Base-by-base conservation (phyloP, 2,797 vertebrate species). In the Gallinago nigripennis region DNA sequence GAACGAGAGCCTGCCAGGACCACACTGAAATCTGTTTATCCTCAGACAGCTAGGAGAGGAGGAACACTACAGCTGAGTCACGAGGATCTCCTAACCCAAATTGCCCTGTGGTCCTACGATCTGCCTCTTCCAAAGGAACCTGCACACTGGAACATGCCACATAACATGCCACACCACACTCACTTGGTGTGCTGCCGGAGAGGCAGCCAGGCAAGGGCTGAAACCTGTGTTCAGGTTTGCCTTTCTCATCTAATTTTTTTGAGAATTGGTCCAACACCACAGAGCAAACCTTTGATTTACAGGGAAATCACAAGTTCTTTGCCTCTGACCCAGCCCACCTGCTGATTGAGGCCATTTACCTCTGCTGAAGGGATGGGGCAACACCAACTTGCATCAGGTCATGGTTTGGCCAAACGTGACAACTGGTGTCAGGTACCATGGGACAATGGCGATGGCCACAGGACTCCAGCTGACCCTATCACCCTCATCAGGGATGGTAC, bases 71-170 rank as follows among this genome's bases (percentile, higher is more conserved):
- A 28, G 5, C 64, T 84, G 20, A 58, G 23, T 28, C n/a, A 31
- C 3, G 8, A 56, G 61, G 23, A 27, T 61, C 8, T 84, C 51
- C 16, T 33, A 85, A 2, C 1, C 12, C 37, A 24, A 92, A 37
- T 16, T 54, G 3, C 10, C 3, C 2, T 46, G 11, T 37, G 43
- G 27, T 41, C 24, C 19, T 60, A 25, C n/a, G 17, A 54, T 30
- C 33, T 65, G 25, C 37, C 50, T 65, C 57, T 76, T 72, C 58
- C 61, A 64, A 83, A 69, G 72, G 58, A 82, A 43, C 4, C 15
- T 64, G 9, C 0, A 0, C 18, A 24, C 19, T 73, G 33, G 15
- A 53, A 41, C 2, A 1, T 9, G 13, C 16, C 15, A 5, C 0
- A 0, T 15, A 3, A 41, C 51, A 43, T 19, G 12, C 60, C 43